Conservation (phyloP, 2,797 vertebrate genomes). For the Tenualosa ilisha region DNA sequence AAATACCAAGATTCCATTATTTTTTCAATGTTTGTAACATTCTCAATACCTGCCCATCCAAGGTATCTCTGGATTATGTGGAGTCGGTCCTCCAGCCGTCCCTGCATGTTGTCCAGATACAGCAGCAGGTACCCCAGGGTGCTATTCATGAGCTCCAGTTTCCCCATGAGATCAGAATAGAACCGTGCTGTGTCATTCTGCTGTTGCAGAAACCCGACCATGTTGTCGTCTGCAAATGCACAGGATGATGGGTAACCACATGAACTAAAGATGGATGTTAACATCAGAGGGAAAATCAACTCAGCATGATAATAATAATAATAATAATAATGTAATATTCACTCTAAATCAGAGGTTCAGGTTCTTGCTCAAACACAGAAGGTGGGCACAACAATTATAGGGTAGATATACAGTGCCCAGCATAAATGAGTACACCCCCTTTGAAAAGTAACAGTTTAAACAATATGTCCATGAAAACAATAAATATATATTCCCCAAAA, state of each 20-base stretch:
- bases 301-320: no score
- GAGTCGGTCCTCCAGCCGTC: slow-evolving; percentile 71
- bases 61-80: slow-evolving; percentile 74
- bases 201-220: slow-evolving; percentile 76
- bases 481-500: no score
- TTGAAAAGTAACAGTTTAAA: no score
- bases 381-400: not conserved
- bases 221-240: slow-evolving; percentile 66
- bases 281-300: not conserved
- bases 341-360: not conserved
- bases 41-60: slow-evolving; percentile 69
- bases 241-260: not conserved
- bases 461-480: no score
- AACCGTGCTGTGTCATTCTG: slow-evolving; percentile 72
- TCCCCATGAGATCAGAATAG: slow-evolving; percentile 74
- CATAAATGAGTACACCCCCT: no score
- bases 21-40: not conserved
- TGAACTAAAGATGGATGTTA: not conserved
- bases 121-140: slow-evolving; percentile 74
- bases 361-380: not conserved
- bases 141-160: slow-evolving; percentile 78
- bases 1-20: not conserved
- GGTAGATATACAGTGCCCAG: not conserved
- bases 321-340: no score
- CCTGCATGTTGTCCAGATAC: slow-evolving; percentile 71